Conservation (phyloP, 1,140 invertebrate genomes). For the Drosophila sturtevanti region DNA sequence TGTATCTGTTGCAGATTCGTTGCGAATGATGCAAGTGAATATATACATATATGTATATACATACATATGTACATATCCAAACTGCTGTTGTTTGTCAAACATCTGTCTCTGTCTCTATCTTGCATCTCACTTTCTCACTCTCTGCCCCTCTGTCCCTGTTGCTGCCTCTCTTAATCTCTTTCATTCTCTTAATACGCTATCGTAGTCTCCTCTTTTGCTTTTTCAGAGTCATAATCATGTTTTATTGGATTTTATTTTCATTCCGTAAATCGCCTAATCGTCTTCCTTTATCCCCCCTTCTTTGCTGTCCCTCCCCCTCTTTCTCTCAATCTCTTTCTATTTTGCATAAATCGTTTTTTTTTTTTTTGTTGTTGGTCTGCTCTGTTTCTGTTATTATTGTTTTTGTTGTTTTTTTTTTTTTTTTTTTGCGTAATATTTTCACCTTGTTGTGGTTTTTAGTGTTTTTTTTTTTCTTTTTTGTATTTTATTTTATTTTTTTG, state of each 20-base stretch:
- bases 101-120: constrained; percentile 62
- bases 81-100: constrained; percentile 55
- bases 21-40: constrained; percentile 14
- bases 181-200: no score
- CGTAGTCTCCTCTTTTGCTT: neutral
- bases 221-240: constrained; percentile 49
- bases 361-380: neutral
- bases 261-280: constrained; percentile 72
- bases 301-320: neutral
- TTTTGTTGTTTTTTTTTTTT: constrained; percentile 17
- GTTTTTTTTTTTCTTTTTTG: constrained; percentile 38
- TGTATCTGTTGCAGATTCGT: constrained; percentile 11
- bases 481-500: constrained; percentile 43
- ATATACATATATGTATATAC: no score
- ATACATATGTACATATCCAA: constrained; percentile 35
- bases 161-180: no score
- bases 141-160: neutral
- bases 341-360: constrained; percentile 67
- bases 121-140: constrained; percentile 2
- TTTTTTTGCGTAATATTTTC: constrained; percentile 56
- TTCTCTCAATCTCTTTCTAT: neutral
- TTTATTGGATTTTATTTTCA: constrained; percentile 74
- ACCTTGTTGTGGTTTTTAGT: constrained; percentile 51
- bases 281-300: constrained; percentile 8
- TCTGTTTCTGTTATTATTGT: constrained; percentile 26